Conservation (phyloP, 2,888 invertebrate genomes). For the Hylaea fasciaria region DNA sequence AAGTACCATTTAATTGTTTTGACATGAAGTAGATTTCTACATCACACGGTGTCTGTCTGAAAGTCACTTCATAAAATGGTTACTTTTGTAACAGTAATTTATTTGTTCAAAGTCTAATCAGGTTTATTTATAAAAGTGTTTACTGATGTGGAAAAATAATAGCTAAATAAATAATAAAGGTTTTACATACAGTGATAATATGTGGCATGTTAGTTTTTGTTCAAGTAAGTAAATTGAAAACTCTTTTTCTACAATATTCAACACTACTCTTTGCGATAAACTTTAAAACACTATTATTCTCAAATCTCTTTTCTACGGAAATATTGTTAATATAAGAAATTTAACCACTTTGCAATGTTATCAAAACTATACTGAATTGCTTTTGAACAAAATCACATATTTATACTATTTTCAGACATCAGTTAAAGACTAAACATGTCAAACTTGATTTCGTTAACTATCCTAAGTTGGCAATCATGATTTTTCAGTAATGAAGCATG, state of each 20-base stretch:
- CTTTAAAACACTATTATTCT: too few relatives aligned
- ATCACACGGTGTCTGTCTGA: too few relatives aligned
- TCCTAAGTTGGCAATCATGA: background rate
- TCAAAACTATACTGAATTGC: background rate
- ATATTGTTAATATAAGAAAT: too few relatives aligned
- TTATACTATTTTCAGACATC: background rate
- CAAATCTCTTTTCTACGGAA: too few relatives aligned
- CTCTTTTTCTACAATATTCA: background rate
- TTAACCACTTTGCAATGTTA: too few relatives aligned
- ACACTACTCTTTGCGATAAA: too few relatives aligned
- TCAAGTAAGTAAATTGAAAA: background rate
- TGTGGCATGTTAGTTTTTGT: background rate
- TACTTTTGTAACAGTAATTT: too few relatives aligned
- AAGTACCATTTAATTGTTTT: too few relatives aligned
- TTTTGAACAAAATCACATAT: background rate
- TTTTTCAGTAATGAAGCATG: background rate
- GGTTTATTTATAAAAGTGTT: too few relatives aligned
- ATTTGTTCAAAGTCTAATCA: too few relatives aligned
- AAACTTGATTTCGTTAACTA: background rate
- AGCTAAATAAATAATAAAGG: background rate
- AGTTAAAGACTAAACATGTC: background rate
- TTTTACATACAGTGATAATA: slow-evolving; percentile 1
- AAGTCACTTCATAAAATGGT: too few relatives aligned
- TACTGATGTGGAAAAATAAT: background rate
- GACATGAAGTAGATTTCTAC: too few relatives aligned